Evolutionary conservation across 2,113 vertebrate genomes (phyloP).

Genomic region (Lepus timidus): DNA sequence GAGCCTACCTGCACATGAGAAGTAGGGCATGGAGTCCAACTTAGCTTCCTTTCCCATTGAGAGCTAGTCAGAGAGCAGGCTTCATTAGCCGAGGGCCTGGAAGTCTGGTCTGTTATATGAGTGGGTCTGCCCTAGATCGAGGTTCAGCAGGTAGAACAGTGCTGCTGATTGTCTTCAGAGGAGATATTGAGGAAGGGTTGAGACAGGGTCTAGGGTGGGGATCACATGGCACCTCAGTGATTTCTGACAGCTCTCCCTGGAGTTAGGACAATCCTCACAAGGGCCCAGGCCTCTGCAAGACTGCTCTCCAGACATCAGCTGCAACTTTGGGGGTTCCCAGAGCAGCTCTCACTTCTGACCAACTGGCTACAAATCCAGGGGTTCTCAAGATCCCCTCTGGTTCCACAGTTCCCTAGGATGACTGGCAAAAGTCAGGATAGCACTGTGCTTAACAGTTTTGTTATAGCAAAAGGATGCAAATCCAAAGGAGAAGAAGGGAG

Average conservation of each 20-base stretch:
- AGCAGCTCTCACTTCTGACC: neutral
- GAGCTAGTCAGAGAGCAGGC: neutral
- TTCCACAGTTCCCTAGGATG: constrained; percentile 34
- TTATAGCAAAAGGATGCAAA: neutral
- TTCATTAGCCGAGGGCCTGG: neutral
- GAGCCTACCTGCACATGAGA: neutral
- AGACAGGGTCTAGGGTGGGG: neutral
- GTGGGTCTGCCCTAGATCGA: neutral
- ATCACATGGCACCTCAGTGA: neutral
- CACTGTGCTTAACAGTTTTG: neutral
- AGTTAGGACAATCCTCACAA: constrained; percentile 19
- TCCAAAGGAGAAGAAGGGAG: neutral
- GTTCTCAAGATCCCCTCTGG: neutral
- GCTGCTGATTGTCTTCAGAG: neutral
- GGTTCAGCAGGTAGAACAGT: neutral
- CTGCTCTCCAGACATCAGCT: neutral
- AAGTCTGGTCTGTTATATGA: neutral
- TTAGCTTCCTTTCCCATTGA: constrained; percentile 4
- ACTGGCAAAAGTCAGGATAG: neutral
- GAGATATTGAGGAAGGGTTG: neutral
- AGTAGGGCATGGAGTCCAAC: neutral
- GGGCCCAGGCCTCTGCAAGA: neutral
- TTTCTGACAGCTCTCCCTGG: neutral
- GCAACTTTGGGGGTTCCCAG: neutral
- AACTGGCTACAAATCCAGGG: neutral